phyloP scores from a whole-genome alignment of 2,888 invertebrate genomes.

The Leptinotarsa juncta region DNA sequence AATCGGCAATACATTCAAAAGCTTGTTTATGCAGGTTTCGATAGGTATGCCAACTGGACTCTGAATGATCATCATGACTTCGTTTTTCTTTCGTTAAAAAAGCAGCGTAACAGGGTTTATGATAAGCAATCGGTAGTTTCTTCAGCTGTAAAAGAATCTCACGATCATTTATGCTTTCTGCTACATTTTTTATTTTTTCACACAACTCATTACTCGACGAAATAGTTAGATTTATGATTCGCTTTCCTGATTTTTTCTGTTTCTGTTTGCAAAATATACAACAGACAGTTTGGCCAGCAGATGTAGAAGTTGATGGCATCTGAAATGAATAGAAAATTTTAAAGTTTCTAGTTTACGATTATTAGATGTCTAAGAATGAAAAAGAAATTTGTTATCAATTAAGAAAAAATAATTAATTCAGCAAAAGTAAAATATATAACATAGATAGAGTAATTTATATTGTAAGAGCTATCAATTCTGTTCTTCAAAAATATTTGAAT shows the following conservation, averaged over 20 bases:
- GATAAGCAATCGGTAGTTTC: slow-evolving; percentile 38
- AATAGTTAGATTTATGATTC: slow-evolving; percentile 26
- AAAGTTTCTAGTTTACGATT: too few relatives aligned
- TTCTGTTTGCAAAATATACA: slow-evolving; percentile 29
- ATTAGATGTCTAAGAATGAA: too few relatives aligned
- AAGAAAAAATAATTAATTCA: too few relatives aligned
- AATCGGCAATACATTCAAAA: slow-evolving; percentile 23
- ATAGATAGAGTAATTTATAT: too few relatives aligned
- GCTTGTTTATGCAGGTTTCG: slow-evolving; percentile 35
- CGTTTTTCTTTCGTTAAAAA: slow-evolving; percentile 41
- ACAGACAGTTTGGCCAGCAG: slow-evolving; percentile 21
- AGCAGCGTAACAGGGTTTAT: slow-evolving; percentile 40
- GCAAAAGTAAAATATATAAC: too few relatives aligned
- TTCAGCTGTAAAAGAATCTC: slow-evolving; percentile 39
- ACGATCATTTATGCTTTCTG: slow-evolving; percentile 29
- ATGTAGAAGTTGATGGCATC: slow-evolving; percentile 27
- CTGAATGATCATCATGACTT: slow-evolving; percentile 32
- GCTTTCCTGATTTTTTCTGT: slow-evolving; percentile 31
- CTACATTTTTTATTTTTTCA: slow-evolving; percentile 12
- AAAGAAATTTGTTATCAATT: too few relatives aligned
- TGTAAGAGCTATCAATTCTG: too few relatives aligned
- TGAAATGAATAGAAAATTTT: slow-evolving; percentile 3
- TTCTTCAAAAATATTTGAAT: too few relatives aligned
- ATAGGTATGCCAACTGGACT: slow-evolving; percentile 31
- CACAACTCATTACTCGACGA: slow-evolving; percentile 17